phyloP scores from a whole-genome alignment of 2,113 vertebrate species.

The Ctenomys sociabilis region DNA sequence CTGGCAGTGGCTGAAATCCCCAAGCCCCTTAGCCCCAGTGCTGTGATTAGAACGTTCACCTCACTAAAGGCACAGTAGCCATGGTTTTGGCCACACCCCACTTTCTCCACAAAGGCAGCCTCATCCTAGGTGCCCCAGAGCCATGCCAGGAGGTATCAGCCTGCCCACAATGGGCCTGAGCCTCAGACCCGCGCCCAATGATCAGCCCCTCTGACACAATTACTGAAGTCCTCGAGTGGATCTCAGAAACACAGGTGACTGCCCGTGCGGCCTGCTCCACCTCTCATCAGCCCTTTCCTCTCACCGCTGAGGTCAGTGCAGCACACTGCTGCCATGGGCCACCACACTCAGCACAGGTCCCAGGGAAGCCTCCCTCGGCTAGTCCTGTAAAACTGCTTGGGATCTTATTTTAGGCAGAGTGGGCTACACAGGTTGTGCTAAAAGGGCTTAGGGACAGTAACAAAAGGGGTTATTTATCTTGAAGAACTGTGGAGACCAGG shows the following conservation, averaged over 20 bases:
- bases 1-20: background rate
- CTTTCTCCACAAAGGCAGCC: background rate
- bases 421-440: background rate
- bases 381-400: background rate
- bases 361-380: background rate
- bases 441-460: background rate
- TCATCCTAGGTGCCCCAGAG: background rate
- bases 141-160: background rate
- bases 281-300: background rate
- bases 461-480: background rate
- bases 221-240: background rate
- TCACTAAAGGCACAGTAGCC: background rate
- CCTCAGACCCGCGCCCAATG: background rate
- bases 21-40: background rate
- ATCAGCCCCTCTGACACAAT: background rate
- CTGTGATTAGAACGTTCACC: background rate
- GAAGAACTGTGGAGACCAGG: background rate
- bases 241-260: background rate
- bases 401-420: background rate
- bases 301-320: background rate
- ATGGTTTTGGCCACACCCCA: background rate
- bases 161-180: background rate
- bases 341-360: background rate
- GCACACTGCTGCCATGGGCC: background rate
- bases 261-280: background rate